phyloP scores from a whole-genome alignment of 2,113 vertebrate genomes.

The Melanotaenia duboulayi region DNA sequence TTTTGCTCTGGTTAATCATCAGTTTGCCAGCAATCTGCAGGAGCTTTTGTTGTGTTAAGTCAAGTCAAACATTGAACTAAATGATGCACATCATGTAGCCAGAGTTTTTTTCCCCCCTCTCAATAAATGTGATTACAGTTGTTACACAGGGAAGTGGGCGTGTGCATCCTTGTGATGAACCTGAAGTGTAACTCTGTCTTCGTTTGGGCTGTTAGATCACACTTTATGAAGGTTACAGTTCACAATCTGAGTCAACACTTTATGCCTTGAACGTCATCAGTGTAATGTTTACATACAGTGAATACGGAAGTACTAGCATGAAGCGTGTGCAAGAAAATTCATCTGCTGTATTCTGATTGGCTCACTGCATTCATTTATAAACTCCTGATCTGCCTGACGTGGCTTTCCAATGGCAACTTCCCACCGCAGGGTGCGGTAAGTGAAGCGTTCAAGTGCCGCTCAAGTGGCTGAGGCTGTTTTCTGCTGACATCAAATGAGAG shows the following conservation, averaged over 20 bases:
- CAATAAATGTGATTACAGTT: too few species aligned
- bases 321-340: background rate
- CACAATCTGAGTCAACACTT: background rate
- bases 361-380: background rate
- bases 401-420: background rate
- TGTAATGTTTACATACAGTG: background rate
- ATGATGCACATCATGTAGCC: too few species aligned
- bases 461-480: background rate
- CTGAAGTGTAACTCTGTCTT: background rate
- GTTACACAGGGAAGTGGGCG: too few species aligned
- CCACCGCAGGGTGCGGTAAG: background rate
- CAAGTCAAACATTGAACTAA: background rate
- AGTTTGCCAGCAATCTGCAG: background rate
- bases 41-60: background rate
- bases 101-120: too few species aligned
- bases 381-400: background rate
- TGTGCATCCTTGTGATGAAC: background rate
- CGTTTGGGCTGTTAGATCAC: background rate
- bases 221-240: background rate
- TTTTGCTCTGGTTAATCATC: background rate
- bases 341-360: background rate
- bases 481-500: conserved; percentile 30
- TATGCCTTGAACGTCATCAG: background rate
- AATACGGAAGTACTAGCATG: background rate
- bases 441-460: conserved; percentile 9